Conservation (phyloP, 2,113 vertebrate genomes). For the Crotalus viridis region DNA sequence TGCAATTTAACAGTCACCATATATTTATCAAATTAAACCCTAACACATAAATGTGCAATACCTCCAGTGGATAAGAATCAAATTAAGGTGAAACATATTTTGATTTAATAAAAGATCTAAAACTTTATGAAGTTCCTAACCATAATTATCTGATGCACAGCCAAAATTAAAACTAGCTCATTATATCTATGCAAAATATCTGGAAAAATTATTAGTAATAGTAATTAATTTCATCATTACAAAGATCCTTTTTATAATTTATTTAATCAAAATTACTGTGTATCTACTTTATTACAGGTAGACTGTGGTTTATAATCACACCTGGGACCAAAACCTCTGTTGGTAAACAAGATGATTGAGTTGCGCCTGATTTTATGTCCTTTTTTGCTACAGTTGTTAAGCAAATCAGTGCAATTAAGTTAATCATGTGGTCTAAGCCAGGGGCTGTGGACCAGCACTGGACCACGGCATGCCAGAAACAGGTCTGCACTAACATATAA, state of each 20-base stretch:
- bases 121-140: background rate
- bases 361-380: background rate
- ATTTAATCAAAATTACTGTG: background rate
- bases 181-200: background rate
- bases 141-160: background rate
- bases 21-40: background rate
- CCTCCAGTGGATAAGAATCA: background rate
- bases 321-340: background rate
- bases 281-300: background rate
- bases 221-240: background rate
- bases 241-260: background rate
- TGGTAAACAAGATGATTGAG: background rate
- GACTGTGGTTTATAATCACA: background rate
- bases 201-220: background rate
- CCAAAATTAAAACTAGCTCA: background rate
- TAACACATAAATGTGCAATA: background rate
- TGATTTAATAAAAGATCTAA: background rate
- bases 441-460: too few species aligned
- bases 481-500: too few species aligned
- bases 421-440: background rate
- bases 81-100: background rate
- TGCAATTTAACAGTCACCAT: background rate
- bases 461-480: too few species aligned
- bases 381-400: background rate
- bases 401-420: background rate